These are phyloP conservation scores for Pogonognathellus flavescens DNA, from an alignment of 1,140 invertebrate genomes.

Conservation along the genomic window DNA sequence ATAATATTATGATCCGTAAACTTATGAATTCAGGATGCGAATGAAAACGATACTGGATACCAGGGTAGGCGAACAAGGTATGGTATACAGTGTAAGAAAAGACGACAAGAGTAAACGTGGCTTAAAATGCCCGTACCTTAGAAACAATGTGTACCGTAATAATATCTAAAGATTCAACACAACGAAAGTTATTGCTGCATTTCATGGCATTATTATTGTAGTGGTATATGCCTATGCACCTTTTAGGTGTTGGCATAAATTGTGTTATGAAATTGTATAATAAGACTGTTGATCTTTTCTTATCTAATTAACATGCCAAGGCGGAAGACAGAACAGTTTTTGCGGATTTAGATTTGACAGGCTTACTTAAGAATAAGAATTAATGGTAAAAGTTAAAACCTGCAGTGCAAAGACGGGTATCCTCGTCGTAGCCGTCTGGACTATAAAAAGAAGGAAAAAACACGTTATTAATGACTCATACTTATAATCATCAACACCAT, in stretches of 20 bases:
- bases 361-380: neutral
- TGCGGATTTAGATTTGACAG: no score
- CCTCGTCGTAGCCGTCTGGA: slow-evolving; percentile 89
- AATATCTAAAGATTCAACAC: neutral
- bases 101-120: no score
- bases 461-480: neutral
- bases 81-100: neutral
- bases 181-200: no score
- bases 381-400: slow-evolving; percentile 73
- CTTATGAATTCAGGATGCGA: slow-evolving; percentile 19
- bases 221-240: no score
- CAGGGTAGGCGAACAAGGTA: no score
- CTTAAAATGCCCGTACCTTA: neutral
- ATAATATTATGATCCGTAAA: neutral
- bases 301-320: no score
- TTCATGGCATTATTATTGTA: no score
- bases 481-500: slow-evolving; percentile 57
- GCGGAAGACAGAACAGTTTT: neutral
- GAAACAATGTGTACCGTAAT: neutral
- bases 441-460: neutral
- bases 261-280: no score
- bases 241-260: no score
- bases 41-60: neutral
- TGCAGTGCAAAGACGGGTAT: slow-evolving; percentile 92
- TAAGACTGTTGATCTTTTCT: no score